Evolutionary conservation across 2,797 vertebrate genomes (phyloP), one percentile per base, ranked within the genome.

Genomic region (Graptemys geographica): DNA sequence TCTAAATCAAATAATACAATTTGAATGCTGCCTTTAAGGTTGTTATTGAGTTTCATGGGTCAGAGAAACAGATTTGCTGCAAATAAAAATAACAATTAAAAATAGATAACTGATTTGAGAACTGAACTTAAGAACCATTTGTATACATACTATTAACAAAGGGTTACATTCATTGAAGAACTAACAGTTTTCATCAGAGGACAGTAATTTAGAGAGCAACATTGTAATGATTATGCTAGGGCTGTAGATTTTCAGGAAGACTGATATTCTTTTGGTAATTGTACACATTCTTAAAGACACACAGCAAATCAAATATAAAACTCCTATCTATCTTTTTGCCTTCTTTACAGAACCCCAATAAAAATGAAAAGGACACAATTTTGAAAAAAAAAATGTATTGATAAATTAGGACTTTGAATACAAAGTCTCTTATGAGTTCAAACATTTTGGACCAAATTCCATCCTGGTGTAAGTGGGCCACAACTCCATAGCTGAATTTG

Each of bases 181-280:
- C 96, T 95, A 96, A 95, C 93, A 0, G 55, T 93, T 97, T 96
- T 97, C 96, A 93, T 96, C 86, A 95, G 91, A 96, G 94, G 96
- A 95, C 96, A 97, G 96, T 97, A 96, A 92, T 95, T 97, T 37
- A 90, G 91, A 97, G 94, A 91, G 56, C 90, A 93, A 92, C 94
- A 97, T 74, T 95, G 76, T 96, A 92, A 97, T 96, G 94, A 97
- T 96, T 97, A 96, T 97, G 92, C 95, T 94, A 51, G 89, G 96
- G 94, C 82, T 96, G 95, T 97, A 95, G 96, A 96, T 96, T 92
- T 96, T 96, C 95, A 96, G 96, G 96, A 95, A 96, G 89, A 96
- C 96, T 96, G 96, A 96, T 97, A 97, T 95, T 96, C 86, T 95
- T 69, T 93, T 81, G 96, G 90, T 94, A 97, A 96, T 96, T 97